Evolutionary conservation across 2,113 vertebrate genomes (phyloP), one percentile per base, ranked within the genome.

Genomic region (Pollimyrus isidori): DNA sequence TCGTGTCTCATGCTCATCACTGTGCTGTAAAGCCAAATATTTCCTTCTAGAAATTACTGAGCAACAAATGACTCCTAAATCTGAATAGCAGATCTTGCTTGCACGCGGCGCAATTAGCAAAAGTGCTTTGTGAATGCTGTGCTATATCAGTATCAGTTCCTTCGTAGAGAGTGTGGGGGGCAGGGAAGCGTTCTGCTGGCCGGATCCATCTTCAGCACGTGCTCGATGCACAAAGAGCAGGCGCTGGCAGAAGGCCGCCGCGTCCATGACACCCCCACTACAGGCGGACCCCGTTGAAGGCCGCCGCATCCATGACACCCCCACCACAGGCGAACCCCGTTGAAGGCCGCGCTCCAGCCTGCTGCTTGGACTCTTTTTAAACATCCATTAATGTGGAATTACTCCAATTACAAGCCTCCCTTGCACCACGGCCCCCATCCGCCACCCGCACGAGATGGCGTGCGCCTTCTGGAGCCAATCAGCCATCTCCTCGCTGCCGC

Each of bases 321-420:
- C 89, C 17, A 17, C 92, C 92, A 93, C 94, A 93, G 92, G 90
- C 62, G 90, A 4, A 94, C 95, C 96, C 97, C 97, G 92, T 89
- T 62, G 90, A 94, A 92, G 90, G 91, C 92, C 90, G 53, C 92
- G 92, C 93, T 94, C 35, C 91, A 93, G 93, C 94, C 97, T 97
- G 96, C 96, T 97, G 97, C 96, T 95, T 91, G 93, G 95, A 53
- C 30, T 35, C 35, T 39, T 53, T 53, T 94, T 94, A 95, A 95
- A 93, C 95, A 95, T 95, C 95, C 96, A 98, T 99, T 98, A 98
- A 99, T 98, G 96, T 94, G 95, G 97, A 99, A 99, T 99, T 99
- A 99, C 97, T 97, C 97, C 97, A 99, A 98, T 99, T 99, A 98
- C 94, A 96, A 98, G 97, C 95, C 96, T 97, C 96, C 96, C 96